These are phyloP conservation scores for Chelonia mydas DNA, from an alignment of 2,797 vertebrate species.

Conservation along the genomic window DNA sequence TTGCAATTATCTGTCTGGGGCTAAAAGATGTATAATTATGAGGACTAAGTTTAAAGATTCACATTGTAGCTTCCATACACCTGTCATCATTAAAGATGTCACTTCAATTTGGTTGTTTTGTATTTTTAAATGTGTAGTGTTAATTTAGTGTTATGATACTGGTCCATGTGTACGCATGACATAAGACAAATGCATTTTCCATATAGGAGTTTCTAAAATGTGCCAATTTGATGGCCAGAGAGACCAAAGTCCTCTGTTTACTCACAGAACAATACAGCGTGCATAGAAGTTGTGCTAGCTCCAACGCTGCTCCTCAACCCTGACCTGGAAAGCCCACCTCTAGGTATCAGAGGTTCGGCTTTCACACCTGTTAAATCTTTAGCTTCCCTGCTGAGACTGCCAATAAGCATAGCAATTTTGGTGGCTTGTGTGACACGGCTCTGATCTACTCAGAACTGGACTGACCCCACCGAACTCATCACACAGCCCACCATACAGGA, in stretches of 20 bases:
- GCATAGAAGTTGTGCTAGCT: neutral
- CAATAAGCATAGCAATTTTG: neutral
- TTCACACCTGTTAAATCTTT: neutral
- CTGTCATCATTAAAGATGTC: conserved; percentile 22
- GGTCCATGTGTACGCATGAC: neutral
- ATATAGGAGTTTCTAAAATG: neutral
- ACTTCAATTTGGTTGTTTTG: conserved; percentile 10
- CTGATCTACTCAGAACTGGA: neutral
- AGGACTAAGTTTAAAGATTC: conserved; percentile 54
- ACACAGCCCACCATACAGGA: neutral
- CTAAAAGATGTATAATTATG: conserved; percentile 69
- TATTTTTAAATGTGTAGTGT: neutral
- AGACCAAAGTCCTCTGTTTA: conserved; percentile 3
- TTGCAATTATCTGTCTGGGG: conserved; percentile 51
- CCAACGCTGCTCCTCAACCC: neutral
- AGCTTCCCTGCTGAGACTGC: neutral
- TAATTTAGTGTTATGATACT: conserved; percentile 5
- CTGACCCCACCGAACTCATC: neutral
- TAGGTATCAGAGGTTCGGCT: neutral
- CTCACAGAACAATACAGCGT: neutral
- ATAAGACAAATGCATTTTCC: neutral
- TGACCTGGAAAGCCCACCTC: neutral
- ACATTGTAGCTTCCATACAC: conserved; percentile 51
- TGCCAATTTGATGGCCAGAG: neutral
- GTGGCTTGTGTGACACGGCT: neutral